Evolutionary conservation across 2,888 invertebrate genomes (phyloP), one percentile per base, ranked within the genome.

Genomic region (Tetramorium bicarinatum): DNA sequence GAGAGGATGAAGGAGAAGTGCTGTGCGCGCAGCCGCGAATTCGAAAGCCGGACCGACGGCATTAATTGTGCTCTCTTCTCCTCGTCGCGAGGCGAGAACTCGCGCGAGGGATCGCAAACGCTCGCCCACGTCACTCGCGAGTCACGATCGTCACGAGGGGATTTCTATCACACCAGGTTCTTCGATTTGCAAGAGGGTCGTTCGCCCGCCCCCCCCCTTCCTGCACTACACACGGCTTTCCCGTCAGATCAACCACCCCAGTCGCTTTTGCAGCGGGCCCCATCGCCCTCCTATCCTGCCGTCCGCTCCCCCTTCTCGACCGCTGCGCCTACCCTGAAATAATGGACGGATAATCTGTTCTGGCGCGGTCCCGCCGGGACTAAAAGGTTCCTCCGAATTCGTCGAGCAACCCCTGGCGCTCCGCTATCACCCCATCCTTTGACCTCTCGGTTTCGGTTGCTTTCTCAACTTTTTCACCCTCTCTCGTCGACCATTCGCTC

Each of bases 21-120:
- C 52, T 56, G 21, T 56, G 82, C 89, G 93, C 93, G 93, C 93
- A 93, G 93, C 90, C 93, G 93, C 93, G 89, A 92, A 87, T 91
- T 92, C 89, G 86, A 85, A 87, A 87, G 84, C 86, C 77, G 84
- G 79, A 85, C 86, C 88, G 87, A 87, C 88, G 87, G 86, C 89
- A 91, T 91, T 91, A 92, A 91, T 91, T 92, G 92, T 88, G 87
- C 87, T 90, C 82, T 90, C 84, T 34, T 69, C 67, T 41, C 15
- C 74, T 61, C 61, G n/a, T n/a, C 25, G 38, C 41, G 47, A 74
- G 66, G 34, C 25, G 52, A 54, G 52, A 67, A 76, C 34, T 82
- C 64, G 72, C 64, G 62, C 64, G 66, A 62, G 56, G 54, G 69
- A 71, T 61, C 71, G 71, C 47, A 29, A 41, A 34, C 34, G 49